Percentiles rank a stretch among this genome's conserved stretches.
Evolutionary conservation across 2,797 vertebrate genomes (phyloP).

Genomic region (Tamandua tetradactyla): DNA sequence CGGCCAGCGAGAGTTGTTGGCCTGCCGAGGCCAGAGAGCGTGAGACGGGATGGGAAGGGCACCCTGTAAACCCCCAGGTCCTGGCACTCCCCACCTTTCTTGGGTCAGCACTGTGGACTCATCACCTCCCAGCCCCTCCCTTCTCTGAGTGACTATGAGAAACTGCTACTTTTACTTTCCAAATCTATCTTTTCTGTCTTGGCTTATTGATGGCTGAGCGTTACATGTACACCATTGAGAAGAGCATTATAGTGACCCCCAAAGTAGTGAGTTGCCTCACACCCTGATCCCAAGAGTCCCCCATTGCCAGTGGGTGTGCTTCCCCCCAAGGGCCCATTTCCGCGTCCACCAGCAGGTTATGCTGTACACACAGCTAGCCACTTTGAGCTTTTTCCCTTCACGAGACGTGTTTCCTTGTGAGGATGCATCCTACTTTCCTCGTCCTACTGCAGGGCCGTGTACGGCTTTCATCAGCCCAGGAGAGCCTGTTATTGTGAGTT

Average conservation of each 20-base stretch:
- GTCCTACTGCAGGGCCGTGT: background rate
- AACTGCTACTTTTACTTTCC: background rate
- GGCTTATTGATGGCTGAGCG: too few relatives aligned
- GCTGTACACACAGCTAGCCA: too few relatives aligned
- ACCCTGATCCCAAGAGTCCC: accelerated
- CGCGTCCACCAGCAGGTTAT: accelerated
- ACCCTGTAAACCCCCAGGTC: background rate
- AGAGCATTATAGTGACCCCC: background rate
- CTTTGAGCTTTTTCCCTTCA: background rate
- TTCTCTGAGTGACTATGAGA: background rate
- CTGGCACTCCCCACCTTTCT: accelerated
- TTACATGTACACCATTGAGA: background rate
- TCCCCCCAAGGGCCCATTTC: too few relatives aligned
- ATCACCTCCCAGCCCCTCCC: too few relatives aligned
- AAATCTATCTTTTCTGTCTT: too few relatives aligned
- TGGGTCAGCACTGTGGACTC: accelerated
- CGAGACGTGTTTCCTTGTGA: too few relatives aligned
- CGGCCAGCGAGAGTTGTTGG: too few relatives aligned
- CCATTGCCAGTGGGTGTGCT: accelerated
- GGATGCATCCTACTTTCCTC: too few relatives aligned
- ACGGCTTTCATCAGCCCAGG: too few relatives aligned
- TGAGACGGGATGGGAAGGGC: accelerated
- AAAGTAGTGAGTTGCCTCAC: accelerated
- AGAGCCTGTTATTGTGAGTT: background rate
- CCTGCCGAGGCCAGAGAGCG: accelerated